A percentile compares a stretch with the other conserved stretches of the same genome.
phyloP scores from a whole-genome alignment of 2,888 invertebrate genomes.

The Spisula subtruncata region DNA sequence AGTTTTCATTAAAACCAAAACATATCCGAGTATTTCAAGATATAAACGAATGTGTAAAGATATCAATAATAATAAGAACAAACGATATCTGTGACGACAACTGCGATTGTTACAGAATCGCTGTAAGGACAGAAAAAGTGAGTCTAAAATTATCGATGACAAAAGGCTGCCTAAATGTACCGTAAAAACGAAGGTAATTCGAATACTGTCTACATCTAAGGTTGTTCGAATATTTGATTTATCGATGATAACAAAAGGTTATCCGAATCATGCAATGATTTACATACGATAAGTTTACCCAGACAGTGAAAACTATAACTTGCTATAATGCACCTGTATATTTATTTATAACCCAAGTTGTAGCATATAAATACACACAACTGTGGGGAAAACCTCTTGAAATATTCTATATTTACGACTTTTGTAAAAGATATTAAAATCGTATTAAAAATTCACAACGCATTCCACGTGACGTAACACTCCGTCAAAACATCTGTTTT shows the following conservation, averaged over 20 bases:
- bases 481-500: constrained; percentile 1
- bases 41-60: neutral
- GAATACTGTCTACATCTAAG: neutral
- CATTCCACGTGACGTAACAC: neutral
- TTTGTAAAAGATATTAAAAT: constrained; percentile 28
- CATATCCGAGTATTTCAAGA: neutral
- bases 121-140: no score
- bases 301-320: neutral
- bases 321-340: neutral
- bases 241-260: constrained; percentile 21
- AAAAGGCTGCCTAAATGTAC: neutral
- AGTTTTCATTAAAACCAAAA: constrained; percentile 1
- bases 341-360: neutral
- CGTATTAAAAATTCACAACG: constrained; percentile 23
- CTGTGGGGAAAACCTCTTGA: constrained; percentile 4
- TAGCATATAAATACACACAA: neutral
- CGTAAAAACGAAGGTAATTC: neutral
- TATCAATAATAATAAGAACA: no score
- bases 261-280: neutral
- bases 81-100: no score
- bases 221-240: neutral
- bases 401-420: constrained; percentile 24
- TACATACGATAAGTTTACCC: neutral
- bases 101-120: no score
- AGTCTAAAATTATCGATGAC: neutral